phyloP scores from a whole-genome alignment of 2,888 invertebrate species.

The Pantelozetes paolii region DNA sequence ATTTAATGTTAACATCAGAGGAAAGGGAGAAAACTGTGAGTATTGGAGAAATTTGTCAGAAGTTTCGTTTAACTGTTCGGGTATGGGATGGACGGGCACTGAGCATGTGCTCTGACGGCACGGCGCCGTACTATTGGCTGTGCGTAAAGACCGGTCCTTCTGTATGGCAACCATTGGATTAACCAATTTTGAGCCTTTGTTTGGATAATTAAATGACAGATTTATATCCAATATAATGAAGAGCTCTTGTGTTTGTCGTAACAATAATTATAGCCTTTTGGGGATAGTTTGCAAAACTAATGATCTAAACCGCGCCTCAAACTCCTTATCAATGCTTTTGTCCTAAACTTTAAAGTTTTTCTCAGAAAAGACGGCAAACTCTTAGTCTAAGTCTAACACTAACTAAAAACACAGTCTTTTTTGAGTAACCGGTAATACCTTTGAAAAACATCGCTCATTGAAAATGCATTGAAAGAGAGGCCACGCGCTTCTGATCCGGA shows the following conservation, averaged over 20 bases:
- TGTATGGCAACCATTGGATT: too few species aligned
- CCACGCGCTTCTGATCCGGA: background rate
- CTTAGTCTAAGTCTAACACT: background rate
- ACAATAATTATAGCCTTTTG: background rate
- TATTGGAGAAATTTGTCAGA: background rate
- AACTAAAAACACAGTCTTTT: background rate
- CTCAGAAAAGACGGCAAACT: background rate
- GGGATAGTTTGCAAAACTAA: constrained; percentile 9
- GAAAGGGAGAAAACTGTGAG: background rate
- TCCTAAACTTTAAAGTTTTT: background rate
- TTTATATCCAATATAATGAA: background rate
- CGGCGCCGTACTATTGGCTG: too few species aligned
- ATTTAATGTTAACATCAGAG: too few species aligned
- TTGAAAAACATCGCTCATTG: too few species aligned
- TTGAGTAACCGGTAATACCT: background rate
- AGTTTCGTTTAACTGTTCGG: too few species aligned
- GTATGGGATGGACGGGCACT: too few species aligned
- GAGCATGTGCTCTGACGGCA: too few species aligned
- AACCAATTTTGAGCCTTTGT: background rate
- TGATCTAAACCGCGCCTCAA: background rate
- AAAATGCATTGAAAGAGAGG: too few species aligned
- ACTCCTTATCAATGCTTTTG: constrained; percentile 2
- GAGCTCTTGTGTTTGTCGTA: background rate
- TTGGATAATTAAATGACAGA: constrained; percentile 2
- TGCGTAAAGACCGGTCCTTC: too few species aligned